Base-by-base conservation (phyloP, 2,797 vertebrate genomes). In the Ambastaia sidthimunki region DNA sequence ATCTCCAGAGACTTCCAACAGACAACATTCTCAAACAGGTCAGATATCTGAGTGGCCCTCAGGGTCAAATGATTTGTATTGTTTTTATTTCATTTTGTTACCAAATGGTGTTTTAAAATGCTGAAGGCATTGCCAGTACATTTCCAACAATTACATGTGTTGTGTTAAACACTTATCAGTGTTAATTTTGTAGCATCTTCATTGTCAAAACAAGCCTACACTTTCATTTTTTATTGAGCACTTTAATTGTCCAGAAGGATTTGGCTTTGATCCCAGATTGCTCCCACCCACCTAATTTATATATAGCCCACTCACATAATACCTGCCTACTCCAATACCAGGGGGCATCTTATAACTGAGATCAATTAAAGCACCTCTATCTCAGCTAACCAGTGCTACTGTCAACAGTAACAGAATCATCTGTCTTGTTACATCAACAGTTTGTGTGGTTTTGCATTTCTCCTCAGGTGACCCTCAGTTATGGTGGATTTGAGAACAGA, bases 401-500 rank as follows among this genome's bases (percentile, higher is more conserved):
- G 3, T 6, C 10, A 52, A 52, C 37, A 50, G 48, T 50, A 50
- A 48, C 47, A 48, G 12, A 48, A 15, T 66, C 19, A 16, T 67
- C 1, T 7, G 1, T 1, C 59, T 10, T 5, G 10, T 16, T 4
- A 15, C 19, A 4, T n/a, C 31, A 1, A 41, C 31, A 15, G 16
- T 18, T 71, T 59, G 2, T 28, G 3, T 66, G 84, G 78, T 80
- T 37, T 71, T 50, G 2, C 67, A 54, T 10, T 52, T 0, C 4
- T 28, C 18, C 66, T 7, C 71, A 97, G 96, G 96, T 98, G 78
- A 98, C 97, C 21, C 89, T 99, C n/a, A 98, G 97, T 87, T 98
- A 98, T 0, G 97, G 98, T 6, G 97, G 97, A 34, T 96, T 95
- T 63, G 96, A 98, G 85, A 98, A 97, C 90, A 94, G 94, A 66